These are phyloP conservation scores for Thaumatotibia leucotreta DNA, from an alignment of 1,140 invertebrate species.

Conservation along the genomic window DNA sequence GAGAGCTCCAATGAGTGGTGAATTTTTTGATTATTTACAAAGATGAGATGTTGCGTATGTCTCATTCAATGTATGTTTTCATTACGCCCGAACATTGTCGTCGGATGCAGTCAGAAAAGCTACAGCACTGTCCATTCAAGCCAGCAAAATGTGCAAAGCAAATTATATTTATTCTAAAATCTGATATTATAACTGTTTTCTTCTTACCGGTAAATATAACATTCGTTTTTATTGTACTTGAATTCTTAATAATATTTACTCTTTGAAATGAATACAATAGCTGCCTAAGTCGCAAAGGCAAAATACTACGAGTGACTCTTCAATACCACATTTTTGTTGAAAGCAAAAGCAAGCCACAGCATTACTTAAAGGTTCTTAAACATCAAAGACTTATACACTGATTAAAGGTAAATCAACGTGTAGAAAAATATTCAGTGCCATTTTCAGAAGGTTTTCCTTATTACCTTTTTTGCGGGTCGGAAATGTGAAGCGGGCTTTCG, in stretches of 20 bases:
- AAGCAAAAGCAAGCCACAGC: slow-evolving; percentile 15
- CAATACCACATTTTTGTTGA: neutral
- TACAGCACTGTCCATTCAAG: too few relatives aligned
- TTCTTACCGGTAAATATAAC: neutral
- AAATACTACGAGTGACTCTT: neutral
- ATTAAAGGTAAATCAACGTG: slow-evolving; percentile 25
- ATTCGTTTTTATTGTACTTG: neutral
- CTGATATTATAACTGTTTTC: neutral
- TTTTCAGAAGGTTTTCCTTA: slow-evolving; percentile 20
- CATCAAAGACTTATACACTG: slow-evolving; percentile 24
- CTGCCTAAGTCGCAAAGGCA: slow-evolving; percentile 17
- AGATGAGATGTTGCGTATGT: too few relatives aligned
- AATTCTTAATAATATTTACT: slow-evolving; percentile 12
- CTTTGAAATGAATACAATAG: neutral
- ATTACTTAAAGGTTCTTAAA: slow-evolving; percentile 23
- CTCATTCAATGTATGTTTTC: too few relatives aligned
- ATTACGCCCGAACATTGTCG: too few relatives aligned
- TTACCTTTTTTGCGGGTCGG: slow-evolving; percentile 15
- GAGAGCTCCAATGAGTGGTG: too few relatives aligned
- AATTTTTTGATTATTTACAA: too few relatives aligned
- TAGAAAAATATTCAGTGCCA: slow-evolving; percentile 21
- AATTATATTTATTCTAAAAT: too few relatives aligned
- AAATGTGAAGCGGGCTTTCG: slow-evolving; percentile 3
- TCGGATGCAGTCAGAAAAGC: too few relatives aligned
- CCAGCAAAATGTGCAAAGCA: too few relatives aligned